Base-by-base conservation (phyloP, 2,888 invertebrate genomes). In the Chalcis sispes region DNA sequence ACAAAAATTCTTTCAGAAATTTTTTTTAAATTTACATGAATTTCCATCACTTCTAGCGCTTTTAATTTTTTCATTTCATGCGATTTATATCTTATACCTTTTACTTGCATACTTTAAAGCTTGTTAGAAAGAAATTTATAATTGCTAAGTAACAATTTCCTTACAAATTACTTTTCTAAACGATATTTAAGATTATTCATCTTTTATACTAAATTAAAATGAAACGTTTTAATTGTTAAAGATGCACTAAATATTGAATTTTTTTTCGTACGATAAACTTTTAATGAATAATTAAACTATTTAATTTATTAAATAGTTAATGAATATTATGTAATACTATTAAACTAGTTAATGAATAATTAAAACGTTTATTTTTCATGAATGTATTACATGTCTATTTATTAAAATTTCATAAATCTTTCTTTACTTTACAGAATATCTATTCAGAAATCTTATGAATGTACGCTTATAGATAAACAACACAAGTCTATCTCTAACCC, bases 361-460 rank as follows among this genome's bases (percentile, higher is more conserved):
- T 20, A 15, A 29, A 23, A 40, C 54, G 40, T 66, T 54, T 10
- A 48, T 58, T 58, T 32, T 32, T 32, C 15, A 13, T 23, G 32
- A 20, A 36, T 58, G 29, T 42, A 15, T 59, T 48, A 15, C 20
- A 32, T 40, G 40, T 64, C 13, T 29, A 50, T 64, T 7, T 20
- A 32, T 18, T 20, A 3, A 64, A 23, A 20, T 32, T 32, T 18
- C 48, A 5, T 36, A 48, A 65, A 66, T 36, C 52, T 54, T 64
- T 25, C 32, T 32, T 42, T n/a, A 54, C 27, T 69, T 58, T 58
- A 69, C 69, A 69, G 48, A 58, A 69, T 69, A 48, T 59, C 32
- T 48, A 59, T 69, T 69, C 69, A 69, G 69, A 69, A 69, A 46
- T 23, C 48, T 59, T 36, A 25, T 59, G 15, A 36, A 27, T 40